A percentile compares a stretch with the other conserved stretches of the same genome.
phyloP scores from a whole-genome alignment of 1,140 invertebrate species.

The Drosophila insularis region DNA sequence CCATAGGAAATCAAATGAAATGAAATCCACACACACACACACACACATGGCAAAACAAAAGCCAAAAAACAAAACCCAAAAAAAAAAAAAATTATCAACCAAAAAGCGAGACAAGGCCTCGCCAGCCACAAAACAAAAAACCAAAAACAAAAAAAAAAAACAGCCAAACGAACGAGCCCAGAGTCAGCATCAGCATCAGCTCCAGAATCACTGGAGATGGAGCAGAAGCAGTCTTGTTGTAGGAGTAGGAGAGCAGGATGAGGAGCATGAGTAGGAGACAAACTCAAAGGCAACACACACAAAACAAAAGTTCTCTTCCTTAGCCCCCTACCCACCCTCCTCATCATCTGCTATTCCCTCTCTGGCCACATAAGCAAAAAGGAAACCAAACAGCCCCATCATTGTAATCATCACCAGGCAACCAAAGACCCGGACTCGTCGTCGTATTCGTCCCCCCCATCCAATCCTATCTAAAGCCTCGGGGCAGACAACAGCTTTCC shows the following conservation, averaged over 20 bases:
- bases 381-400: constrained; percentile 68
- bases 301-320: constrained; percentile 63
- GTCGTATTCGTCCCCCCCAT: neutral
- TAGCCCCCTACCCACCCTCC: neutral
- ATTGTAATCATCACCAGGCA: constrained; percentile 79
- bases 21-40: constrained; percentile 54
- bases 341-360: neutral
- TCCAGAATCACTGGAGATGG: constrained; percentile 23
- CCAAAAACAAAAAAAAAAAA: neutral
- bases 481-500: constrained; percentile 18
- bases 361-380: constrained; percentile 64
- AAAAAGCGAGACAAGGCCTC: constrained; percentile 60
- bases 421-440: constrained; percentile 34
- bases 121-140: constrained; percentile 43
- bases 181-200: constrained; percentile 20
- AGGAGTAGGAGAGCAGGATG: constrained; percentile 14
- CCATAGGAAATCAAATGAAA: constrained; percentile 82
- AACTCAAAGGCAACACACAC: constrained; percentile 18
- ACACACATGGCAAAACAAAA: constrained; percentile 78
- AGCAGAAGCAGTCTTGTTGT: constrained; percentile 16
- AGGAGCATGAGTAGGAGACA: constrained; percentile 14
- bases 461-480: neutral
- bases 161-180: constrained; percentile 15
- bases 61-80: constrained; percentile 57
- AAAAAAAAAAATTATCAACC: constrained; percentile 68